Evolutionary conservation across 2,888 invertebrate species (phyloP).

Genomic region (Aleiodes alternator): DNA sequence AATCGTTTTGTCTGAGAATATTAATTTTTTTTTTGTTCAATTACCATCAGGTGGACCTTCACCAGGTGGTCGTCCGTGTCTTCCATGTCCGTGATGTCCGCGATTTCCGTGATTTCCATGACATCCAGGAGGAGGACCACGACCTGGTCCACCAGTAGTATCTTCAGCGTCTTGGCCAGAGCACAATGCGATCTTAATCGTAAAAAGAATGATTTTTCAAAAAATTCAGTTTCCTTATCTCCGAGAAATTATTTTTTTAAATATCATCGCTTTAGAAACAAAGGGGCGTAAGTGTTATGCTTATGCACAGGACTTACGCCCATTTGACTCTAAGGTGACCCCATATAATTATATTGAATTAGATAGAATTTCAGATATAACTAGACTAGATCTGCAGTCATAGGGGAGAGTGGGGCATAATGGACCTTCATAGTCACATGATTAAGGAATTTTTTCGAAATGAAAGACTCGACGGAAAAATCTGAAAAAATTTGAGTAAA

Average conservation of each 20-base stretch:
- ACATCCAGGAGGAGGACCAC: background rate
- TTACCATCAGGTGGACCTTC: background rate
- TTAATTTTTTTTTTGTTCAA: background rate
- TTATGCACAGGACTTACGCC: too few species aligned
- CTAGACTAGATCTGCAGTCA: too few species aligned
- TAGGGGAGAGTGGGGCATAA: too few species aligned
- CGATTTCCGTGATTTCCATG: background rate
- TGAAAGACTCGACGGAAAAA: too few species aligned
- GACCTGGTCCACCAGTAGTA: background rate
- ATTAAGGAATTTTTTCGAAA: too few species aligned
- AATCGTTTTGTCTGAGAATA: slow-evolving; percentile 1
- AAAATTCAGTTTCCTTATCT: background rate
- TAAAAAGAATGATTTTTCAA: background rate
- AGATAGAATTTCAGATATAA: too few species aligned
- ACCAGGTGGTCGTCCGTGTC: slow-evolving; percentile 38
- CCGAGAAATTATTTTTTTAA: background rate
- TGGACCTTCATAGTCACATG: too few species aligned
- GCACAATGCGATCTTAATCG: slow-evolving; percentile 2
- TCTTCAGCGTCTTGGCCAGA: slow-evolving; percentile 12
- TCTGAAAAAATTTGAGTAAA: too few species aligned
- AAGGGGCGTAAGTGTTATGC: too few species aligned
- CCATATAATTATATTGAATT: too few species aligned
- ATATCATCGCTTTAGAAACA: too few species aligned
- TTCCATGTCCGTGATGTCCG: slow-evolving; percentile 27
- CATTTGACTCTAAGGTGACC: too few species aligned